These are phyloP conservation scores for Fragum sueziense DNA, from an alignment of 2,888 invertebrate species.

Conservation along the genomic window DNA sequence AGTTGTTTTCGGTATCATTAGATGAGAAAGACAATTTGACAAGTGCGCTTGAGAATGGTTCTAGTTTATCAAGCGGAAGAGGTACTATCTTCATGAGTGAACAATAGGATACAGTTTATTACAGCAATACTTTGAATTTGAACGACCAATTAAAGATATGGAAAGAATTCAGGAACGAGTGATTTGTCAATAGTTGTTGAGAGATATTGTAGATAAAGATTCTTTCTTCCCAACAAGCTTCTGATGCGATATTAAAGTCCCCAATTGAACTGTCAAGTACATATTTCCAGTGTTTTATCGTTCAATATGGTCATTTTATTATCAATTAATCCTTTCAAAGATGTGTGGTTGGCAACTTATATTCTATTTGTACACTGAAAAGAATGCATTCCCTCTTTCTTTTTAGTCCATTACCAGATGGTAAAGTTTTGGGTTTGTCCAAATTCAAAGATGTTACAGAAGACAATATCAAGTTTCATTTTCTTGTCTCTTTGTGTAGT, in stretches of 20 bases:
- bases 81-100: neutral
- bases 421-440: too few relatives aligned
- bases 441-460: too few relatives aligned
- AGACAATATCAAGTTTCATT: too few relatives aligned
- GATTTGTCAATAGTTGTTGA: neutral
- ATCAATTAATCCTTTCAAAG: constrained; percentile 13
- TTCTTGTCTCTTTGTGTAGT: too few relatives aligned
- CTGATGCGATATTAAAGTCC: constrained; percentile 7
- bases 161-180: constrained; percentile 4
- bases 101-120: neutral
- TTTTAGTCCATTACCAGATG: too few relatives aligned
- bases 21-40: too few relatives aligned
- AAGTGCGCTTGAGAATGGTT: neutral
- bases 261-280: constrained; percentile 11
- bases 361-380: too few relatives aligned
- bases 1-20: too few relatives aligned
- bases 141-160: constrained; percentile 12
- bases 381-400: too few relatives aligned
- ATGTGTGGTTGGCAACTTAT: too few relatives aligned
- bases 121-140: constrained; percentile 9
- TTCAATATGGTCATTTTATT: constrained; percentile 3
- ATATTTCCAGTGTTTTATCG: constrained; percentile 13
- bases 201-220: neutral
- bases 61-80: neutral
- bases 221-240: constrained; percentile 3